Percentiles rank a stretch among this genome's conserved stretches.
Evolutionary conservation across 2,113 vertebrate species (phyloP).

Genomic region (Istiophorus platypterus): DNA sequence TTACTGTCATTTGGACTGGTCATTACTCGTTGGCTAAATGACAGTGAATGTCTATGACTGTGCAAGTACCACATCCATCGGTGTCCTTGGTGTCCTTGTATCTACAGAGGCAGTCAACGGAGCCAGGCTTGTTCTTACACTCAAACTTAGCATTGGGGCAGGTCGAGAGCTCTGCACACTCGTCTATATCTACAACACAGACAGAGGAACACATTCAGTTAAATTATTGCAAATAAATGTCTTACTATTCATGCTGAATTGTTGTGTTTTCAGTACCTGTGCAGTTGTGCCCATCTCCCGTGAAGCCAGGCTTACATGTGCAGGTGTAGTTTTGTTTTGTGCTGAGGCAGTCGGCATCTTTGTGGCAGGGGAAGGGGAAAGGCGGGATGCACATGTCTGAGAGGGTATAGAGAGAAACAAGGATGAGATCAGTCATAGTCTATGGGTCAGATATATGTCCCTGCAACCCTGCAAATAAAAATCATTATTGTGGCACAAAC

Average conservation of each 20-base stretch:
- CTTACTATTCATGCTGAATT: background rate
- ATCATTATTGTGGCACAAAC: conserved; percentile 62
- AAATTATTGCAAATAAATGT: background rate
- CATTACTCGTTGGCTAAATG: background rate
- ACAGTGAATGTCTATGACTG: background rate
- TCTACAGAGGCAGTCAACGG: conserved; percentile 81
- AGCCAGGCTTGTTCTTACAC: conserved; percentile 84
- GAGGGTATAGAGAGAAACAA: background rate
- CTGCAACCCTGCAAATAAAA: background rate
- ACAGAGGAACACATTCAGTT: background rate
- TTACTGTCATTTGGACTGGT: background rate
- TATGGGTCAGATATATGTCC: background rate
- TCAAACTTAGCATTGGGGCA: conserved; percentile 87
- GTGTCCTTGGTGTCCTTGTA: conserved; percentile 73
- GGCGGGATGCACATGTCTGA: conserved; percentile 86
- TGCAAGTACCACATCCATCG: conserved; percentile 81
- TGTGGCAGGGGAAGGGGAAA: conserved; percentile 84
- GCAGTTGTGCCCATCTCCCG: conserved; percentile 83
- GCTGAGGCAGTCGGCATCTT: conserved; percentile 81
- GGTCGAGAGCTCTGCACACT: conserved; percentile 78
- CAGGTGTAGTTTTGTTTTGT: conserved; percentile 82
- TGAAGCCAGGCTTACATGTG: conserved; percentile 81
- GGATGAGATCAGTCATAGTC: background rate
- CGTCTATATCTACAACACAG: conserved; percentile 81
- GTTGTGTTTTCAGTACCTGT: conserved; percentile 76